phyloP scores from a whole-genome alignment of 2,113 vertebrate genomes.

The Martes martes region DNA sequence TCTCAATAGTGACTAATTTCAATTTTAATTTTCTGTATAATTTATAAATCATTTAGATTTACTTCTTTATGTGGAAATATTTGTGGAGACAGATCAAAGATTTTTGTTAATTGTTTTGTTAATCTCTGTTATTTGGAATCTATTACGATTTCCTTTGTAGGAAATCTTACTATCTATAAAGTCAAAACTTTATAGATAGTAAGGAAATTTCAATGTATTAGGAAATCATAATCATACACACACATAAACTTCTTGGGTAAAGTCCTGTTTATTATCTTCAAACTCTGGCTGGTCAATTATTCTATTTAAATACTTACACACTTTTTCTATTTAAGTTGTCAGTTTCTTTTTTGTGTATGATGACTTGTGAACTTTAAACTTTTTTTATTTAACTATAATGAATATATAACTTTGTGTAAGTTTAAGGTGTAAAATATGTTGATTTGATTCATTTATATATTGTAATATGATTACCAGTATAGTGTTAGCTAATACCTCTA shows the following conservation, averaged over 20 bases:
- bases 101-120: background rate
- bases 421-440: background rate
- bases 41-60: background rate
- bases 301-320: background rate
- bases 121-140: background rate
- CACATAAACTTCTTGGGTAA: background rate
- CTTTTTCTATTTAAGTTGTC: background rate
- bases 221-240: background rate
- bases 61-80: background rate
- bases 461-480: background rate
- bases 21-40: background rate
- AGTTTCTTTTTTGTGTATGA: background rate
- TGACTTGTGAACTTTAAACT: background rate
- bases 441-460: background rate
- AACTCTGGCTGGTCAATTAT: background rate
- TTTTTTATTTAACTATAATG: background rate
- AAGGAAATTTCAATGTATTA: background rate
- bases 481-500: background rate
- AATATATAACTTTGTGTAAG: background rate
- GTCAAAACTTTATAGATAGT: background rate
- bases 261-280: background rate
- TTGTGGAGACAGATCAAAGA: background rate
- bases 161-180: background rate
- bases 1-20: background rate
- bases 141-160: background rate